Evolutionary conservation across 1,140 invertebrate genomes (phyloP), one percentile per base, ranked within the genome.

Genomic region (Cheumatopsyche charites): DNA sequence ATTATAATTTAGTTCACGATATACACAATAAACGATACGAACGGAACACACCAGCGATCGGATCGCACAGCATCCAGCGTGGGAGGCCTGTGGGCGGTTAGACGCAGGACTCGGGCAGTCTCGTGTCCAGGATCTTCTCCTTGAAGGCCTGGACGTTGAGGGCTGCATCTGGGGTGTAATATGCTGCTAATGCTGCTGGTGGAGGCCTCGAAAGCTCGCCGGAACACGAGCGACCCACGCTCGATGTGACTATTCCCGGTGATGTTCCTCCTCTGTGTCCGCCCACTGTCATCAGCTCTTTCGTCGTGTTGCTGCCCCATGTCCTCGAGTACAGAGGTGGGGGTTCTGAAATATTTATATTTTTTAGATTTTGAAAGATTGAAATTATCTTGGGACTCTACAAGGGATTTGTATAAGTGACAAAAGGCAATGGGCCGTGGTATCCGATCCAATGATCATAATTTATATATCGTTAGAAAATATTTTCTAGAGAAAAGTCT

Each of bases 141-240:
- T 76, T 76, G 71, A 76, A 76, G 11, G 74, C 74, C 52, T 76
- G 74, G 9, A 76, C 74, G 63, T 76, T 76, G 11, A 76, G 74
- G 47, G 74, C 63, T 52, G 74, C 62, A 70, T 76, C 74, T 15
- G 74, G 74, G 26, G 74, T 76, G 49, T 76, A 76, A 58, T 76
- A 76, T 43, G 74, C 74, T 26, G 74, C 74, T 0, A 76, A 36
- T 41, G 74, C 62, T n/a, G 74, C 69, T 3, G 74, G 71, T 13
- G 74, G 68, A 1, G 66, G 15, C 55, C 74, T 72, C 36, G 72
- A 55, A 2, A 70, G 26, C 13, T 76, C 74, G 0, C 71, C 74
- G 15, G 74, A 76, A 55, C 65, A 69, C 12, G 74, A 76, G n/a
- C 74, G 68, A 55, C 71, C 72, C 19, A 76, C 62, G 23, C 23